Conservation (phyloP, 2,113 vertebrate genomes). For the Aviceda subcristata region DNA sequence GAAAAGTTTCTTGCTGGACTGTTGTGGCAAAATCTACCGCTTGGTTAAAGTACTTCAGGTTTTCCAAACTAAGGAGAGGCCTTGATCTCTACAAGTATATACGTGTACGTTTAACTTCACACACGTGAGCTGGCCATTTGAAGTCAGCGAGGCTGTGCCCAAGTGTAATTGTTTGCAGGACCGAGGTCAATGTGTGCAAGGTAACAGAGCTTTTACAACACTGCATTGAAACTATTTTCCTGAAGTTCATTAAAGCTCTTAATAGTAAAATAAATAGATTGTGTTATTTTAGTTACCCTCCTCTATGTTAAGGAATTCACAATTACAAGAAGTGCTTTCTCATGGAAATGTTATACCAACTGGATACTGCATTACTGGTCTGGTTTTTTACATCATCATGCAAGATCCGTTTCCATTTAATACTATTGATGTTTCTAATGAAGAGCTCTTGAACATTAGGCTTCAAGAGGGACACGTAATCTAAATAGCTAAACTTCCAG, state of each 20-base stretch:
- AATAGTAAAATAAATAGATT: not conserved
- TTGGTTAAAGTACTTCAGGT: not conserved
- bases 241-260: not conserved
- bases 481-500: not conserved
- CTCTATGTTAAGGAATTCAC: not conserved
- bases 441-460: slow-evolving; percentile 18
- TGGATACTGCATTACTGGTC: not conserved
- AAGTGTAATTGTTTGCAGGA: not conserved
- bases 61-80: not conserved
- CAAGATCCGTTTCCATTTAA: not conserved
- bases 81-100: not conserved
- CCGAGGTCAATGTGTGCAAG: not conserved
- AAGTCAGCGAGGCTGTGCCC: not conserved
- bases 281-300: not conserved
- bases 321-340: not conserved
- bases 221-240: not conserved
- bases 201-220: not conserved
- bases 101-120: not conserved
- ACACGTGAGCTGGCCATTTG: not conserved
- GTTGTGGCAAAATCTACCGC: not conserved
- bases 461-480: not conserved
- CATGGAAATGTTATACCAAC: not conserved
- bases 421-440: not conserved
- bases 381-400: not conserved
- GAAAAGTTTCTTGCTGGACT: not conserved